phyloP scores from a whole-genome alignment of 2,888 invertebrate species.

The Mythimna pallens region DNA sequence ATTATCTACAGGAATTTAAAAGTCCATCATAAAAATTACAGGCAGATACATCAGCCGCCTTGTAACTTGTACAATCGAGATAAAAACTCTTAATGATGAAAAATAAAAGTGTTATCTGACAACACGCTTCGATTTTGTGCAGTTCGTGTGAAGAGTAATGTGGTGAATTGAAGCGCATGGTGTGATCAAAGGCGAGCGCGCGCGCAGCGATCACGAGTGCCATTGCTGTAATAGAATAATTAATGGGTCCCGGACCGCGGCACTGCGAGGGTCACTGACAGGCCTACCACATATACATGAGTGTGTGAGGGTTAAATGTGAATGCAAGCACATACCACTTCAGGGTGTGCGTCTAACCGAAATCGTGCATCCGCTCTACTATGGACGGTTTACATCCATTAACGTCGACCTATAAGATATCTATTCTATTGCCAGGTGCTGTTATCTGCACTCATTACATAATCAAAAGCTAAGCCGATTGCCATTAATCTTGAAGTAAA shows the following conservation, averaged over 20 bases:
- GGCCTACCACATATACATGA: conserved; percentile 55
- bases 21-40: conserved; percentile 68
- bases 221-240: conserved; percentile 88
- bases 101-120: conserved; percentile 57
- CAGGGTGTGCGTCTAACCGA: conserved; percentile 59
- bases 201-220: conserved; percentile 81
- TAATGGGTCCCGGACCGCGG: conserved; percentile 80
- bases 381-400: conserved; percentile 36
- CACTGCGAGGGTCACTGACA: conserved; percentile 82
- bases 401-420: conserved; percentile 36
- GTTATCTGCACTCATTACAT: conserved; percentile 31
- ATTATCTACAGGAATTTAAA: conserved; percentile 72
- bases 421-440: conserved; percentile 32
- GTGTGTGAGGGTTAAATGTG: conserved; percentile 50
- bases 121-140: conserved; percentile 65
- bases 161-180: conserved; percentile 73
- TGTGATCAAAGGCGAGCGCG: conserved; percentile 81
- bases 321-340: conserved; percentile 40
- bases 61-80: conserved; percentile 62
- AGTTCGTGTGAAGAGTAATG: conserved; percentile 70
- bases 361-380: conserved; percentile 49
- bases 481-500: conserved; percentile 36
- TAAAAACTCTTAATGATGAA: conserved; percentile 61
- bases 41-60: conserved; percentile 58
- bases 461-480: conserved; percentile 24